Conservation (phyloP, 2,113 vertebrate genomes). For the Apus apus region DNA sequence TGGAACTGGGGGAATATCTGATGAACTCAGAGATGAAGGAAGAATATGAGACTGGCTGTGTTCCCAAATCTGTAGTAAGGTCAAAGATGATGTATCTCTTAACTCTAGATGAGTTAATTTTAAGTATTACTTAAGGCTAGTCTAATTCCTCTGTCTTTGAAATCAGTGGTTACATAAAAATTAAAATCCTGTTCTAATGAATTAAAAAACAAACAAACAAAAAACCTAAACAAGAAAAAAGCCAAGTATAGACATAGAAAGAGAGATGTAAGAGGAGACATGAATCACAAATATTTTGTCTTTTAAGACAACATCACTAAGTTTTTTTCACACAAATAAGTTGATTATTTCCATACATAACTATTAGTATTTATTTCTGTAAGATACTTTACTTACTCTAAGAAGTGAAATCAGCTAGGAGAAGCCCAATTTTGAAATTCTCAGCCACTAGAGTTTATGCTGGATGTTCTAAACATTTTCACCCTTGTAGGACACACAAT, state of each 20-base stretch:
- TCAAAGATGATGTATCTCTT: not conserved
- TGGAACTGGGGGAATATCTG: not conserved
- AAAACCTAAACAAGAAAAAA: not conserved
- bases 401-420: not conserved
- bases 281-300: accelerated
- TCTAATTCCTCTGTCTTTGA: not conserved
- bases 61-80: not conserved
- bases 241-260: accelerated
- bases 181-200: not conserved
- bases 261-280: not conserved
- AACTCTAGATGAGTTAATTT: not conserved
- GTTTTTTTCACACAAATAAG: not conserved
- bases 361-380: not conserved
- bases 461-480: not conserved
- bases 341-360: not conserved
- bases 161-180: not conserved
- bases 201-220: not conserved
- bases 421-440: not conserved
- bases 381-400: not conserved
- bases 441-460: not conserved
- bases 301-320: not conserved
- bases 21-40: not conserved
- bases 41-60: not conserved
- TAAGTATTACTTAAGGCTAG: not conserved
- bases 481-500: accelerated